Evolutionary conservation across 30 jellyfish, hydroid and myxozoan species (phyloP), one percentile per base, ranked within the genome.

Genomic region (Cassiopea xamachana): DNA sequence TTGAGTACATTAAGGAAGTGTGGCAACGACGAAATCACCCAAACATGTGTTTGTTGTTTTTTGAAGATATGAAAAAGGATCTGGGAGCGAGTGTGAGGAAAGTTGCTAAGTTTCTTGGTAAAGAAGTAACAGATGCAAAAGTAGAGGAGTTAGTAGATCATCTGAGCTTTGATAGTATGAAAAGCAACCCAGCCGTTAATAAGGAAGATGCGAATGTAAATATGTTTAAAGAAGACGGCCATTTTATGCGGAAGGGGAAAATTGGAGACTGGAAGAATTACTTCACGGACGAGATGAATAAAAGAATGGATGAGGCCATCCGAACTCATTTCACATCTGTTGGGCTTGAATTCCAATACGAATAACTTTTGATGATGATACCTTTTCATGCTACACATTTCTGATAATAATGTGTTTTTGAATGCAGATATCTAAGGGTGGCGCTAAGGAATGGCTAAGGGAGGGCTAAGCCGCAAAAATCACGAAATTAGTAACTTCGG

Each of bases 261-360:
- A 55, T 81, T 48, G 89, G 89, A 8, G 89, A 81, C 46, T 81
- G 89, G 89, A 81, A 81, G 89, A 81, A 81, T 59, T 61, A 81
- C 43, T 64, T 81, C 61, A 81, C 89, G 14, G 89, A 81, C 1
- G 89, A 81, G 43, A 81, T 81, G 89, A 81, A 79, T 79, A 16
- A 3, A 39, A n/a, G 87, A 45, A 79, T 79, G 87, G 87, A 79
- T 79, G 75, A 47, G 45, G 80, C 79, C 7, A 81, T 81, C 5
- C 68, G 58, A 48, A 60, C 60, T n/a, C 62, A 60, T 67, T 81
- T 81, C 46, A 81, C 60, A 44, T 60, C 69, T 2, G 60, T 62
- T 81, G 89, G 80, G 44, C 64, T 81, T 58, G 80, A 81, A 60
- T 81, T 81, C 46, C 69, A 59, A 55, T 81, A 81, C 60, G 89